These are phyloP conservation scores for Athene cunicularia DNA, from an alignment of 2,113 vertebrate species.

Conservation along the genomic window DNA sequence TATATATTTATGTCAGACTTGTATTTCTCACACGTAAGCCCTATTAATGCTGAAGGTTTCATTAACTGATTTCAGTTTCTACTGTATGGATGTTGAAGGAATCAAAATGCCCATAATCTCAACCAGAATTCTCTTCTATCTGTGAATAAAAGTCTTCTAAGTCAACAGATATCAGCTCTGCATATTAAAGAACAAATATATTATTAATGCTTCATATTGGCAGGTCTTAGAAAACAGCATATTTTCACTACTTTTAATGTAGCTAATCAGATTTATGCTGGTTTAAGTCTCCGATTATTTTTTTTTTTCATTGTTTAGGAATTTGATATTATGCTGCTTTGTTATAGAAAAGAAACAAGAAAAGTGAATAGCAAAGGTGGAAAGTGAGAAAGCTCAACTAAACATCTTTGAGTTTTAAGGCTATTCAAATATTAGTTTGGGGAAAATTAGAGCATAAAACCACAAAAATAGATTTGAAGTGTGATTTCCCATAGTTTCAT, in stretches of 20 bases:
- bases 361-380: background rate
- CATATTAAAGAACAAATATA: background rate
- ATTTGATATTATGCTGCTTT: background rate
- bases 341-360: background rate
- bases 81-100: background rate
- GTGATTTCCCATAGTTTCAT: background rate
- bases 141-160: background rate
- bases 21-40: background rate
- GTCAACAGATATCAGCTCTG: background rate
- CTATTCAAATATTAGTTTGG: background rate
- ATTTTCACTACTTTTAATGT: background rate
- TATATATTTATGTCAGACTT: background rate
- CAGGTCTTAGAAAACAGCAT: background rate
- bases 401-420: background rate
- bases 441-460: background rate
- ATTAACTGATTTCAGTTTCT: background rate
- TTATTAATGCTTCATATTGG: background rate
- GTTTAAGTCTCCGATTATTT: fast-evolving
- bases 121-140: background rate
- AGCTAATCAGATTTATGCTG: background rate
- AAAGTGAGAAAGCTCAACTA: background rate
- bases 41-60: background rate
- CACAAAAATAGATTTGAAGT: background rate
- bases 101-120: background rate
- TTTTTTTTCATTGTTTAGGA: background rate